Base-by-base conservation (phyloP, 92 coral and sea anemone species). In the Phymanthus crucifer region DNA sequence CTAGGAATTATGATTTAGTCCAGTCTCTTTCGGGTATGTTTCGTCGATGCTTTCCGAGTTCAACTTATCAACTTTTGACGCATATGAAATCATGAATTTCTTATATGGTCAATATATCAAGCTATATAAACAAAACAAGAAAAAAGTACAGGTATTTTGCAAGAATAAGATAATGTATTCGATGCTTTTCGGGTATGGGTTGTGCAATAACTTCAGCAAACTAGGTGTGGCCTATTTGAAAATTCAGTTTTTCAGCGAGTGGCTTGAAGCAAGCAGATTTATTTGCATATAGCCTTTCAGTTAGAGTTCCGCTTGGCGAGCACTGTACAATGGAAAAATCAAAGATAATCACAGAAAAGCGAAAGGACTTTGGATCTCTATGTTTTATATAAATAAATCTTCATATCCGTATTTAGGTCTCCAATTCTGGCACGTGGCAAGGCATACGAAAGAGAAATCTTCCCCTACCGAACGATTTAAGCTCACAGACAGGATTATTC, bases 341-440 rank as follows among this genome's bases (percentile, higher is more conserved):
- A 92, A 87, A 73, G 86, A 76, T 83, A 83, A 85, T 87, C 84
- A 83, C 58, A 78, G 58, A 75, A 84, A 75, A 81, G 65, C 66
- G 82, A 76, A 72, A 40, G 81, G 82, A 77, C 82, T 72, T 76
- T 74, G 74, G 36, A 66, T 66, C 64, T 76, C 75, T 66, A 45
- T 70, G 75, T 67, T 82, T 77, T 71, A 90, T 85, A 90, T 81
- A 90, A 85, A 84, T 61, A 74, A 77, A 65, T 75, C 66, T 84
- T 52, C 52, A 58, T 82, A 83, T 78, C 68, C 86, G 81, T 87
- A 87, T 90, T 90, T 90, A 88, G 70, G n/a, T n/a, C 76, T 84
- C 84, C 66, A 45, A 36, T 66, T 72, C 36, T 58, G 97, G 94
- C 97, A 90, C 94, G 97, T 92, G 97, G 86, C 78, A 71, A 47